phyloP scores from a whole-genome alignment of 2,797 vertebrate species.

The Paguma larvata region DNA sequence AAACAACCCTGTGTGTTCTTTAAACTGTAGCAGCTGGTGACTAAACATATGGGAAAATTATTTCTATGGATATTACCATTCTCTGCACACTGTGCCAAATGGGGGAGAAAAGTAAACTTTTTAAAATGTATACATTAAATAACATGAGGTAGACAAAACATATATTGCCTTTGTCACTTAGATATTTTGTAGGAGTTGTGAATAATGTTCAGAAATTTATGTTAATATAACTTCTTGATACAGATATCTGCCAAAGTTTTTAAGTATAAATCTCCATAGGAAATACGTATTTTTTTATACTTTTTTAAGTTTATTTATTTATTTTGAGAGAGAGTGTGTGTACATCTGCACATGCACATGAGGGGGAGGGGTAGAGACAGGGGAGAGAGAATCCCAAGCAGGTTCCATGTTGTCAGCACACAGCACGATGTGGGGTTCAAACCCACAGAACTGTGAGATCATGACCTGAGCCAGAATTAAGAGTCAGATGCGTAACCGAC shows the following conservation, averaged over 20 bases:
- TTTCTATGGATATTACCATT: slow-evolving; percentile 68
- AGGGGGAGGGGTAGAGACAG: too few relatives aligned
- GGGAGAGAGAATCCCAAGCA: too few relatives aligned
- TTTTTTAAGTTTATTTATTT: too few relatives aligned
- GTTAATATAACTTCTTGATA: slow-evolving; percentile 67
- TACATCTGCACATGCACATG: too few relatives aligned
- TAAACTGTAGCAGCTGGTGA: slow-evolving; percentile 63
- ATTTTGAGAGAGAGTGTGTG: too few relatives aligned
- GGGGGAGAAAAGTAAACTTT: slow-evolving; percentile 53
- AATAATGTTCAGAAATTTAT: slow-evolving; percentile 74
- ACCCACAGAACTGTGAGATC: too few relatives aligned
- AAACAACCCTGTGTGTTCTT: slow-evolving; percentile 52
- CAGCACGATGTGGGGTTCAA: too few relatives aligned
- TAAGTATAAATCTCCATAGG: slow-evolving; percentile 61
- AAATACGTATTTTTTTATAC: not conserved
- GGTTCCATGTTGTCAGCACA: too few relatives aligned
- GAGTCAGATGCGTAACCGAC: too few relatives aligned
- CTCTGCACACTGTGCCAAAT: slow-evolving; percentile 24
- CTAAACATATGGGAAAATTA: slow-evolving; percentile 58
- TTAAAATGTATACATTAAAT: slow-evolving; percentile 65
- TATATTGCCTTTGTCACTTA: slow-evolving; percentile 69
- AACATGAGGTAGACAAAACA: slow-evolving; percentile 67
- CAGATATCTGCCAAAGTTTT: slow-evolving; percentile 57
- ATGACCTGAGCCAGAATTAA: too few relatives aligned
- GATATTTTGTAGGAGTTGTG: slow-evolving; percentile 60